A percentile compares a stretch with the other conserved stretches of the same genome.
Evolutionary conservation across 2,113 vertebrate species (phyloP).

Genomic region (Atlantisia rogersi): DNA sequence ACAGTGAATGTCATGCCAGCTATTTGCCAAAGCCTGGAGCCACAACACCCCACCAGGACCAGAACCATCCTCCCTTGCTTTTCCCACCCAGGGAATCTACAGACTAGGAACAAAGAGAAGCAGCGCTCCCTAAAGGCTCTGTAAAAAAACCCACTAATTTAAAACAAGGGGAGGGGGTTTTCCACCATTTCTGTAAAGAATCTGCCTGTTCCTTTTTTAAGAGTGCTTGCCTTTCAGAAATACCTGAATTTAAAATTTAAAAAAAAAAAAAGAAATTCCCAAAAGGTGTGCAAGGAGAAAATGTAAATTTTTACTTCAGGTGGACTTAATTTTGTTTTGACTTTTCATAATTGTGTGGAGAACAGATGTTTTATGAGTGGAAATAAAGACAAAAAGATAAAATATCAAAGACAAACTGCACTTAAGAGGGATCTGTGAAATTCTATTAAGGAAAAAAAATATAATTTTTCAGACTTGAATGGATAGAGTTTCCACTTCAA

Average conservation of each 20-base stretch:
- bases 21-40: neutral
- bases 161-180: neutral
- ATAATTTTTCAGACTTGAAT: neutral
- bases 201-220: neutral
- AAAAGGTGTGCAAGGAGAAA: neutral
- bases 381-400: neutral
- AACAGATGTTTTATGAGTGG: neutral
- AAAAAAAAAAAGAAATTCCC: too few relatives aligned
- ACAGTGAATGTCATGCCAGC: neutral
- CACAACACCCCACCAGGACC: neutral
- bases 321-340: neutral
- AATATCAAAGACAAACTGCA: neutral
- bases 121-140: neutral
- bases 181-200: neutral
- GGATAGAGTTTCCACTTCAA: neutral
- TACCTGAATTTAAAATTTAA: neutral
- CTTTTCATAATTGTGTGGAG: neutral
- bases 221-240: neutral
- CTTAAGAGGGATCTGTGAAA: neutral
- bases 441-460: neutral
- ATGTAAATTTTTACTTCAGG: neutral
- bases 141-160: neutral
- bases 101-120: neutral
- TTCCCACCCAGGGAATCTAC: neutral
- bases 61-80: neutral